Evolutionary conservation across 2,113 vertebrate genomes (phyloP).

Genomic region (Sterrhoptilus dennistouni): DNA sequence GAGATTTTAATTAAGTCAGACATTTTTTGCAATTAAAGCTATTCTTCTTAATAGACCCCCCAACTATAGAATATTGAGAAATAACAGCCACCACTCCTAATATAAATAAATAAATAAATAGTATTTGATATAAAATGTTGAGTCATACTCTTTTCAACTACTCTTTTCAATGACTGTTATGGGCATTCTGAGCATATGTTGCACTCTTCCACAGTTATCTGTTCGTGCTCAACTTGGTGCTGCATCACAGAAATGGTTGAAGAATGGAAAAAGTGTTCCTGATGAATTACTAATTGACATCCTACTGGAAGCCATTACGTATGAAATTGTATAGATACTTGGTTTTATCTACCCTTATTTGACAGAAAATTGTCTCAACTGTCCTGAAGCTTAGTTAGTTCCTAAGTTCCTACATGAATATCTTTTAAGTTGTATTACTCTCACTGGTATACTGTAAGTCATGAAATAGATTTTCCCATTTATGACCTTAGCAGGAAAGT

Average conservation of each 20-base stretch:
- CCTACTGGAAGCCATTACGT: conserved; percentile 85
- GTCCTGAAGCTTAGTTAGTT: background rate
- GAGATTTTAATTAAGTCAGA: background rate
- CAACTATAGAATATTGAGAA: background rate
- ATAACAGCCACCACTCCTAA: background rate
- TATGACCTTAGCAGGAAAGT: background rate
- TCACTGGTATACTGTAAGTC: background rate
- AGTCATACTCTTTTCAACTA: background rate
- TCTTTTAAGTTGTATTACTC: background rate
- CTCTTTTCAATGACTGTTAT: background rate
- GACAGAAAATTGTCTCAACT: background rate
- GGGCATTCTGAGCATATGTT: background rate
- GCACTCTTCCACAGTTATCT: background rate
- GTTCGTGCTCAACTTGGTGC: conserved; percentile 75
- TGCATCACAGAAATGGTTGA: conserved; percentile 75
- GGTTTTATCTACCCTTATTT: background rate
- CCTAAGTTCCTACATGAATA: background rate
- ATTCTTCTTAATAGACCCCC: background rate
- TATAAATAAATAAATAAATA: background rate
- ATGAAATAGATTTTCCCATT: background rate
- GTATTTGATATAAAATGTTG: background rate
- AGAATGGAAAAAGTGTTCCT: conserved; percentile 77
- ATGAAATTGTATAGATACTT: conserved; percentile 33
- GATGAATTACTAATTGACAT: conserved; percentile 83
- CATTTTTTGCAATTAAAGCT: background rate